These are phyloP conservation scores for Anas georgica DNA, from an alignment of 2,797 vertebrate genomes.

Conservation along the genomic window DNA sequence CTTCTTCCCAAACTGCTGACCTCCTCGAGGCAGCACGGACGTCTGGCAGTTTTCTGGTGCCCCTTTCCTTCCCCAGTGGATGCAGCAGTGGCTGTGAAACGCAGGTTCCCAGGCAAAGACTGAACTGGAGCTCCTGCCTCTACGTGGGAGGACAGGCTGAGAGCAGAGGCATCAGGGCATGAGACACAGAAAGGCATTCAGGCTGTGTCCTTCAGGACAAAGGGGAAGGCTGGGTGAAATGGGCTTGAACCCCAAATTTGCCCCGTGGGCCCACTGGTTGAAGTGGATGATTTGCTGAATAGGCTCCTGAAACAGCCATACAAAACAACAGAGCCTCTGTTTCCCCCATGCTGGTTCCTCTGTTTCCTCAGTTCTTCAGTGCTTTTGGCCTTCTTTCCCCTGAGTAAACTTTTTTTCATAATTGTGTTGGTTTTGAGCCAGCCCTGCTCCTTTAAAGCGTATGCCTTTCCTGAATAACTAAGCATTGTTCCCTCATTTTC, in stretches of 20 bases:
- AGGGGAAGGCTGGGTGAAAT: conserved; percentile 7
- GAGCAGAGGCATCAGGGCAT: not conserved
- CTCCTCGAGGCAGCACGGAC: not conserved
- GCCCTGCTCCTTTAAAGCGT: conserved; percentile 6
- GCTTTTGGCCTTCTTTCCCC: conserved; percentile 33
- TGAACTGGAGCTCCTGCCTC: not conserved
- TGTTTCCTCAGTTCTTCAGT: conserved; percentile 50
- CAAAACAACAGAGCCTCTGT: conserved; percentile 69
- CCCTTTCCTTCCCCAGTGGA: not conserved
- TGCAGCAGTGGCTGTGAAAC: not conserved
- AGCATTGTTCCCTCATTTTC: not conserved
- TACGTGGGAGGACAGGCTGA: not conserved
- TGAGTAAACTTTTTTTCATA: conserved; percentile 63
- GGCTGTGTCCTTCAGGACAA: not conserved
- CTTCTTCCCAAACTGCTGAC: not conserved
- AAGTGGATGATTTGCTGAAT: conserved; percentile 18
- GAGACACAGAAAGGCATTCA: conserved; percentile 17
- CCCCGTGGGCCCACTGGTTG: not conserved
- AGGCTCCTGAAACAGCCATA: conserved; percentile 20
- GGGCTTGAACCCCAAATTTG: not conserved
- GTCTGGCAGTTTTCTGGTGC: not conserved
- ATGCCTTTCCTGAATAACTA: not conserved
- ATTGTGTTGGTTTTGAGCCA: conserved; percentile 55
- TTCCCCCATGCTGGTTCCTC: conserved; percentile 11
- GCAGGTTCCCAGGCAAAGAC: not conserved